Conservation (phyloP, 2,113 vertebrate genomes). For the Tricholaema leucomelas region DNA sequence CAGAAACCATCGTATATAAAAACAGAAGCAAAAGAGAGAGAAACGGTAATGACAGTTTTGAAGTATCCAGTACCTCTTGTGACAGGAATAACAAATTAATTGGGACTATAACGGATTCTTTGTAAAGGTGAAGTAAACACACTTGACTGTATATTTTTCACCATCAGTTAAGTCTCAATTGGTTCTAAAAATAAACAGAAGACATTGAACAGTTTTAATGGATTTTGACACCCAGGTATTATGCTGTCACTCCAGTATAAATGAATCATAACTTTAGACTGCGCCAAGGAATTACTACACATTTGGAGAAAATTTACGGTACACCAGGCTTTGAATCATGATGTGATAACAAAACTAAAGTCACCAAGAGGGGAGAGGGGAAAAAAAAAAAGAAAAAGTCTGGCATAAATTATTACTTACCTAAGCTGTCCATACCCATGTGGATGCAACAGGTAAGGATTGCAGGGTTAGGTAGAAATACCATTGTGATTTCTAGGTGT, state of each 20-base stretch:
- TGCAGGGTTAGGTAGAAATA: constrained; percentile 46
- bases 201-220: constrained; percentile 99
- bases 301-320: constrained; percentile 98
- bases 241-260: constrained; percentile 99
- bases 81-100: constrained; percentile 99
- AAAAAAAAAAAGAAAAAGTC: no score
- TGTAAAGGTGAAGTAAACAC: constrained; percentile 99
- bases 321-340: constrained; percentile 94
- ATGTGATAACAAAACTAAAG: constrained; percentile 95
- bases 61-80: constrained; percentile 95
- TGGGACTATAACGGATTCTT: constrained; percentile 98
- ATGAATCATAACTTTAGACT: constrained; percentile 99
- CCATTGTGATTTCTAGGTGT: constrained; percentile 47
- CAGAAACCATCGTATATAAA: constrained; percentile 77
- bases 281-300: constrained; percentile 96
- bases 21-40: constrained; percentile 76
- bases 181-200: constrained; percentile 99
- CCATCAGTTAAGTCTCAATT: constrained; percentile 99
- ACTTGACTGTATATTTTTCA: constrained; percentile 99
- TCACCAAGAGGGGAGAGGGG: no score
- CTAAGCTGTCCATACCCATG: not conserved
- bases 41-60: constrained; percentile 92
- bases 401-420: constrained; percentile 89
- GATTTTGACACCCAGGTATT: constrained; percentile 99
- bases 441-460: constrained; percentile 60